These are phyloP conservation scores for Limnephilus rhombicus DNA, from an alignment of 2,888 invertebrate genomes.

Conservation along the genomic window DNA sequence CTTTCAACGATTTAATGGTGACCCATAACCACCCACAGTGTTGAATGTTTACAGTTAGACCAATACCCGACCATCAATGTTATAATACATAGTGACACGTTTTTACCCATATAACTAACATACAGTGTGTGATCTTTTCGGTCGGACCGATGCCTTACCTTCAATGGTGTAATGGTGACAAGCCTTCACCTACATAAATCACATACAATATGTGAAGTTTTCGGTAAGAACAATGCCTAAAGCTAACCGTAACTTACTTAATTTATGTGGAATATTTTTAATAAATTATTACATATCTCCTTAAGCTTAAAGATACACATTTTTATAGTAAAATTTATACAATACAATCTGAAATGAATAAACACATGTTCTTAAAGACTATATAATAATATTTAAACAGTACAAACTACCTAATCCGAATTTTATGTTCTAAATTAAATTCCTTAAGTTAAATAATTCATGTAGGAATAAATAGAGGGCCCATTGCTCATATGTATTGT, in stretches of 20 bases:
- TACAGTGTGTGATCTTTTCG: too few relatives aligned
- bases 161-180: too few relatives aligned
- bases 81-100: too few relatives aligned
- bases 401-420: background rate
- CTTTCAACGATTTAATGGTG: too few relatives aligned
- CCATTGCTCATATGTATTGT: background rate
- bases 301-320: background rate
- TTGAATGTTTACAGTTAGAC: too few relatives aligned
- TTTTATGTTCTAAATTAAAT: background rate
- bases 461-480: background rate
- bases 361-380: slow-evolving; percentile 18
- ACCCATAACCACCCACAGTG: too few relatives aligned
- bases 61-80: too few relatives aligned
- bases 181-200: too few relatives aligned
- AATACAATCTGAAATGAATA: background rate
- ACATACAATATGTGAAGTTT: background rate
- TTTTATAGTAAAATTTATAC: background rate
- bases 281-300: background rate
- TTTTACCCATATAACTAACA: too few relatives aligned
- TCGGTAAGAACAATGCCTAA: background rate
- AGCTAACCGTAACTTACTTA: background rate
- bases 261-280: background rate
- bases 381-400: background rate
- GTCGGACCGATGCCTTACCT: too few relatives aligned
- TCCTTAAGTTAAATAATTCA: slow-evolving; percentile 1